Conservation (phyloP, 2,113 vertebrate genomes). For the Tragulus kanchil region DNA sequence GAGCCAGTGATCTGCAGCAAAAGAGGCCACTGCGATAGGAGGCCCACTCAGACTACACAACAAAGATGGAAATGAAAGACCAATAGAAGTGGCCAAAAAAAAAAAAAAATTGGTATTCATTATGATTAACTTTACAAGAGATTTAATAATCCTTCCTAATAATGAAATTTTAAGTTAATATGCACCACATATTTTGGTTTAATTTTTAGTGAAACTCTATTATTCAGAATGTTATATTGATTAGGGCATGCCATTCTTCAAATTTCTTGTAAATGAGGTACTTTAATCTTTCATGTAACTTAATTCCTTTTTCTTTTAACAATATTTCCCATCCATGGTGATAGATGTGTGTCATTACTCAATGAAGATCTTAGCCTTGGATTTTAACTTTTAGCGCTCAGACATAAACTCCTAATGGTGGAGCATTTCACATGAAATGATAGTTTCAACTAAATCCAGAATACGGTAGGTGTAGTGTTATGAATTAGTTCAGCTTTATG, state of each 20-base stretch:
- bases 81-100: not conserved
- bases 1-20: no score
- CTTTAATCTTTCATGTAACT: conserved; percentile 45
- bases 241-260: conserved; percentile 25
- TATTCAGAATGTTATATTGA: conserved; percentile 27
- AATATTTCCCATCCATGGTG: not conserved
- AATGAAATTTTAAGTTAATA: conserved; percentile 45
- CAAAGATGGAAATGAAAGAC: no score
- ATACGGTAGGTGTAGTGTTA: not conserved
- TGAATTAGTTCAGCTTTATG: conserved; percentile 44
- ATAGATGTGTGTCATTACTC: conserved; percentile 14
- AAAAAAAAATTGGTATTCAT: conserved; percentile 35
- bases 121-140: conserved; percentile 31
- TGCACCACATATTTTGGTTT: not conserved
- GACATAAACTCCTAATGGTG: not conserved
- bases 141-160: conserved; percentile 7
- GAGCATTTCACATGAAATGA: conserved; percentile 45
- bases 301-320: not conserved
- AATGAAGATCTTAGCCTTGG: conserved; percentile 45
- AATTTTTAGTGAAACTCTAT: conserved; percentile 57
- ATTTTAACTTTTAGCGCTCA: conserved; percentile 34
- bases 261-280: not conserved
- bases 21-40: no score
- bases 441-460: conserved; percentile 27
- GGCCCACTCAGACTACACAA: no score